Base-by-base conservation (phyloP, 1,140 invertebrate species). In the Musca domestica region DNA sequence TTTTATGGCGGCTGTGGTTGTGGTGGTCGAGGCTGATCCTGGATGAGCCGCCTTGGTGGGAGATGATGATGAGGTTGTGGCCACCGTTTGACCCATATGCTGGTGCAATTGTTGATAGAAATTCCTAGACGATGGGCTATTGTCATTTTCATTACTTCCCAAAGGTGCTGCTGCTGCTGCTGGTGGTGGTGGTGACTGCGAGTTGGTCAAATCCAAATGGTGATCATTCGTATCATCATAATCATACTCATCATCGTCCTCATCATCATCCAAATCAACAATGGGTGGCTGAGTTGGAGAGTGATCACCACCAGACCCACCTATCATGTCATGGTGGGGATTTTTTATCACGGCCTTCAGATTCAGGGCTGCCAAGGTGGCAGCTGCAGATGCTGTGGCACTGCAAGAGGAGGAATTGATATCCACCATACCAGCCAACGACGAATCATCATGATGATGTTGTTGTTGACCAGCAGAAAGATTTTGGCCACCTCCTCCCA, bases 241-340 rank as follows among this genome's bases (percentile, higher is more conserved):
- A 14, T 71, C 69, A 49, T 70, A 69, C 5, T 67, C 34, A 6
- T 71, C 69, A 70, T 69, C 61, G 22, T 69, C 69, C 30, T 67
- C 69, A 47, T 67, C 67, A 27, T 73, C 69, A 63, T 75, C 76
- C 51, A 80, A 52, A 70, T 80, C 76, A 12, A 80, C 77, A 69
- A 80, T 75, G 52, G 34, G 34, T 41, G 34, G 34, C n/a, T 20
- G 67, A n/a, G 6, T 23, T n/a, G 71, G 48, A 7, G 69, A 20
- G 27, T 65, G 47, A n/a, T 48, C 41, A 70, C 58, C 17, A 70
- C 65, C 2, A 46, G n/a, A 17, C 71, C 27, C 27, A 30, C 27
- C 27, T 66, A 6, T 70, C 58, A 30, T 30, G 20, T 65, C 34
- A 2, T 65, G n/a, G 10, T 15, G 49, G 10, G 15, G 49, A 14